Base-by-base conservation (phyloP, 2,113 vertebrate species). In the Megaleporinus macrocephalus region DNA sequence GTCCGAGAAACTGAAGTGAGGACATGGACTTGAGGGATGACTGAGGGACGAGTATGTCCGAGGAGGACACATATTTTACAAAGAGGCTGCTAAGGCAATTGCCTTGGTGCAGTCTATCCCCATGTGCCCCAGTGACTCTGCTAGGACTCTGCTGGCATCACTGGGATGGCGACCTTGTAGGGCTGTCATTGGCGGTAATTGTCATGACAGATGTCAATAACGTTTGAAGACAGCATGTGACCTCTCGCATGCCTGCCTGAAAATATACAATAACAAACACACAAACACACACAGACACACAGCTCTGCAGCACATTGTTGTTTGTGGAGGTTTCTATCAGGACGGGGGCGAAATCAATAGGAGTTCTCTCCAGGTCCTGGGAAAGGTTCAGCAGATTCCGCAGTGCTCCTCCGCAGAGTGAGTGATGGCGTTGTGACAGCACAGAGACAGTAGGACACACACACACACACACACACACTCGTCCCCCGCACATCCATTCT, bases 311-410 rank as follows among this genome's bases (percentile, higher is more conserved):
- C 82, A 13, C 55, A 33, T 59, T 80, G 53, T 49, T 80, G 83
- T 80, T 49, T 15, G 63, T 76, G 44, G 63, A 74, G 57, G 55
- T 55, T 76, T 84, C 76, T 76, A 44, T 80, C 41, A 80, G 83
- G 73, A 80, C 62, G 41, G 73, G 83, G 77, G 83, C 26, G 73
- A 70, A 69, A 84, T 84, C 78, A 72, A 84, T 84, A 69, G 7
- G 11, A 69, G 71, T 53, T 61, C 73, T 80, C 51, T 79, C 36
- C 15, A 12, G 77, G 77, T 75, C 72, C 61, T 75, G 83, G 78
- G 72, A 80, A 84, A 76, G 72, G 78, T 84, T 84, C 78, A 80
- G 78, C 78, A 80, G 73, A 80, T 71, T 80, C 65, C 24, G 59
- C 62, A 81, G 62, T 62, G 27, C 53, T 55, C 18, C 27, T 79